These are phyloP conservation scores for Microchrysa polita DNA, from an alignment of 2,888 invertebrate species.

Conservation along the genomic window DNA sequence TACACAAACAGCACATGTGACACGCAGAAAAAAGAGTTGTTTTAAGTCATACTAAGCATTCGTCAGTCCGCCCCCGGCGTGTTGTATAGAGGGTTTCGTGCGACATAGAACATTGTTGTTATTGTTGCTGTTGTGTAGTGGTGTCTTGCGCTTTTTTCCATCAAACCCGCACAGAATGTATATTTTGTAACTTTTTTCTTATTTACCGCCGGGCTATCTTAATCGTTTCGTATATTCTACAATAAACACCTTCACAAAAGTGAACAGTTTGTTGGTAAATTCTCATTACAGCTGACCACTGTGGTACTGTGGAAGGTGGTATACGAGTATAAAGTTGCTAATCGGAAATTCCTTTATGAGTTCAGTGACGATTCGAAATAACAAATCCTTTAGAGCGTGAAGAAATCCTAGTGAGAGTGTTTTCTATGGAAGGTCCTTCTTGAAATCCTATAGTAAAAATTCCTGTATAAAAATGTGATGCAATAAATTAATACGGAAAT, in stretches of 20 bases:
- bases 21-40: neutral
- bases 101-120: neutral
- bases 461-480: too few species aligned
- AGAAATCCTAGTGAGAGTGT: too few species aligned
- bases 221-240: neutral
- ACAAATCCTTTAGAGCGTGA: too few species aligned
- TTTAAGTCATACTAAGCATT: too few species aligned
- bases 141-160: neutral
- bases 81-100: constrained; percentile 11
- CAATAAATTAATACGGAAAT: too few species aligned
- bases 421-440: too few species aligned
- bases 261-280: constrained; percentile 30
- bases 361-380: too few species aligned
- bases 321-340: too few species aligned
- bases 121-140: too few species aligned
- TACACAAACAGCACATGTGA: constrained; percentile 32
- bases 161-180: neutral
- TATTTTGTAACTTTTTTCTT: neutral
- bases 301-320: neutral
- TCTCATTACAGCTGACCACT: constrained; percentile 35
- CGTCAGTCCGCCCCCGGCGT: neutral
- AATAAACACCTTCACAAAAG: constrained; percentile 22
- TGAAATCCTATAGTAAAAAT: too few species aligned
- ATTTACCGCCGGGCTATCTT: too few species aligned
- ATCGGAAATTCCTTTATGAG: too few species aligned